These are phyloP conservation scores for Tiliqua scincoides DNA, from an alignment of 2,113 vertebrate genomes.

Conservation along the genomic window DNA sequence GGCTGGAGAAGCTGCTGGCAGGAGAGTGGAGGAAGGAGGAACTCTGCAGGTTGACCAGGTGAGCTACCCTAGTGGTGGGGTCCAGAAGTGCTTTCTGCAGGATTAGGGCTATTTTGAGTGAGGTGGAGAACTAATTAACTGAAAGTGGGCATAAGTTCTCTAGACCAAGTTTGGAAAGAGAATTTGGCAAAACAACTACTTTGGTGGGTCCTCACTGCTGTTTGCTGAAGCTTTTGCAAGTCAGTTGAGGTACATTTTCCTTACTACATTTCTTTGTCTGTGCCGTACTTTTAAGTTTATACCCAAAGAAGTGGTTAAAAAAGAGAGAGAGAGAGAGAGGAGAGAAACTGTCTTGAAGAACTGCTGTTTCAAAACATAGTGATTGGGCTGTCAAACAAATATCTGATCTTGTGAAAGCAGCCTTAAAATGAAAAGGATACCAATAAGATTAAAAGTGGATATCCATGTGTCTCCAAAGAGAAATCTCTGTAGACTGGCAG, in stretches of 20 bases:
- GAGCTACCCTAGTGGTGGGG: too few species aligned
- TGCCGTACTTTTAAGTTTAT: neutral
- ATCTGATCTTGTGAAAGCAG: slow-evolving; percentile 26
- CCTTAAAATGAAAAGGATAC: slow-evolving; percentile 35
- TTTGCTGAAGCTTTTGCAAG: neutral
- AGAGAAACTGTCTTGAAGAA: neutral
- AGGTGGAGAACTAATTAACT: too few species aligned
- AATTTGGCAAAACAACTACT: too few species aligned
- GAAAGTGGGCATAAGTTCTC: too few species aligned
- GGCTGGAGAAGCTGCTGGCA: too few species aligned
- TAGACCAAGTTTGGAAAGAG: too few species aligned
- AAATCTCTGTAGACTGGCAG: slow-evolving; percentile 30
- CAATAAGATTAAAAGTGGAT: slow-evolving; percentile 9
- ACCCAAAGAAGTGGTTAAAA: neutral
- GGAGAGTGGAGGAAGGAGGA: too few species aligned
- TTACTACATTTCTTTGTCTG: neutral
- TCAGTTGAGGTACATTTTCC: neutral
- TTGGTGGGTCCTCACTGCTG: neutral
- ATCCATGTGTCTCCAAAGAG: slow-evolving; percentile 6
- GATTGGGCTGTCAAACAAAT: neutral
- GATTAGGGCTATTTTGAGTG: too few species aligned
- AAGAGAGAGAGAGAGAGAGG: too few species aligned
- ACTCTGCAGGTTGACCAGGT: too few species aligned
- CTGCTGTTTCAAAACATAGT: neutral
- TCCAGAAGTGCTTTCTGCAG: too few species aligned